Evolutionary conservation across 2,888 invertebrate genomes (phyloP), one percentile per base, ranked within the genome.

Genomic region (Drosophila rubida): DNA sequence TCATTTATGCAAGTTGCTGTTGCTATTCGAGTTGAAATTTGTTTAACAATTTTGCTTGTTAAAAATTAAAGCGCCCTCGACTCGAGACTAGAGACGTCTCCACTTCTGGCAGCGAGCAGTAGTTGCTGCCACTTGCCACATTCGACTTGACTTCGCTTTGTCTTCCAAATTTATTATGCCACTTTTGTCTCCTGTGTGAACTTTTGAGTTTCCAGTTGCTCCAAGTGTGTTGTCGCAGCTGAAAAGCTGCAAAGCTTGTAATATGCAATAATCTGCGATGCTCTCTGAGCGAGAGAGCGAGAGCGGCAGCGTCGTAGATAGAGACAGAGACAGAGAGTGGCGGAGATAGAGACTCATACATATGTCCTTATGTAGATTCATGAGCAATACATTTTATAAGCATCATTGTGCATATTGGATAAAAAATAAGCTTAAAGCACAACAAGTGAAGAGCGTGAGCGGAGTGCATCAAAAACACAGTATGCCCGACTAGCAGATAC

Each of bases 371-470:
- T 73, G 80, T 79, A 77, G 76, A 79, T 82, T 82, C 82, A 80
- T 79, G 77, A 75, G 87, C 77, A 80, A 86, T 88, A 75, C 83
- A 88, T 83, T 75, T 78, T 73, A 86, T 86, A 85, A 88, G 86
- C 83, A 80, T 83, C 83, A 85, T 86, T 87, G 70, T 84, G 88
- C 75, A 84, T 84, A 88, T 84, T 88, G 88, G 80, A 88, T 88
- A 86, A 83, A 84, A 81, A 85, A 76, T 84, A 82, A 83, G 83
- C 84, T 86, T 71, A 65, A 80, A 83, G 78, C 85, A 75, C 78
- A 80, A 42, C 14, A 44, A 42, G 30, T 32, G 32, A 14, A 19
- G 9, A 5, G 13, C n/a, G 30, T 16, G 16, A 23, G 25, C 14
- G 9, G 5, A 13, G 30, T 6, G 7, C 1, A 14, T 0, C 0